Conservation (phyloP, 2,113 vertebrate genomes). For the Ibidorhyncha struthersii region DNA sequence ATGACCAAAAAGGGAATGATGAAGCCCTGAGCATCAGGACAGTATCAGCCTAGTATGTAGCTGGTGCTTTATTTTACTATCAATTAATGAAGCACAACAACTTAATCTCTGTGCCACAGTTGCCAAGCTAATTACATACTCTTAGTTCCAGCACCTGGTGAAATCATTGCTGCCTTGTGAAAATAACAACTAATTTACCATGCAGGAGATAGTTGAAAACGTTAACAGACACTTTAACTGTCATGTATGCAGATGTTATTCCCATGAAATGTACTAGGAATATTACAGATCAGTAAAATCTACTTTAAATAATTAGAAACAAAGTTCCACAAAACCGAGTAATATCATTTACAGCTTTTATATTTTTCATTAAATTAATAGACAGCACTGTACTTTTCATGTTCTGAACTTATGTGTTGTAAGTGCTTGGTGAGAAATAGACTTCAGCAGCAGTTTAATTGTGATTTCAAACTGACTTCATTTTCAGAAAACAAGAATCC, state of each 20-base stretch:
- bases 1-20: not conserved
- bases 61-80: not conserved
- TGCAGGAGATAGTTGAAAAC: not conserved
- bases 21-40: not conserved
- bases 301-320: not conserved
- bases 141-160: not conserved
- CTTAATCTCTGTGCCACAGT: not conserved
- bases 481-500: not conserved
- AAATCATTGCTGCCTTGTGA: not conserved
- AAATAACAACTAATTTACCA: not conserved
- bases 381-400: not conserved
- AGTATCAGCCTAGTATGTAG: not conserved
- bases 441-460: not conserved
- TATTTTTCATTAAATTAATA: not conserved
- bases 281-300: not conserved
- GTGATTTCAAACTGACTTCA: not conserved
- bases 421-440: not conserved
- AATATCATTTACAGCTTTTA: not conserved
- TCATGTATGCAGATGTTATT: not conserved
- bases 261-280: not conserved
- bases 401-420: accelerated
- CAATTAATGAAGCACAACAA: constrained; percentile 5
- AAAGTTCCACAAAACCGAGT: not conserved
- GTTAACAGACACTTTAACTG: not conserved
- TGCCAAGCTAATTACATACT: not conserved